Percentiles rank a stretch among this genome's conserved stretches.
These are phyloP conservation scores for Micropoecilia bifurca DNA, from an alignment of 2,797 vertebrate species.

Conservation along the genomic window DNA sequence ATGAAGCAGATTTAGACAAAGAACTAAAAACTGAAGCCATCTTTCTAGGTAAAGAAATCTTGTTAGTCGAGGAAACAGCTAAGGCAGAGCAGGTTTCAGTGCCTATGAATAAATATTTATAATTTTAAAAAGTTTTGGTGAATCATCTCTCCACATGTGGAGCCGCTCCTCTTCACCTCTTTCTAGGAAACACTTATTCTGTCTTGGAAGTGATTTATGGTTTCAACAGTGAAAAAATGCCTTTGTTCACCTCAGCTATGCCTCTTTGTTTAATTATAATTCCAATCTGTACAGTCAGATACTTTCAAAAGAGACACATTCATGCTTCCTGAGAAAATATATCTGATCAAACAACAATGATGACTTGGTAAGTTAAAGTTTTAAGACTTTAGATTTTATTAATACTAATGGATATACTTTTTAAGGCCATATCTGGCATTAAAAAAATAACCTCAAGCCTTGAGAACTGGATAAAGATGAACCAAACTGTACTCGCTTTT, in stretches of 20 bases:
- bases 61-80: too few species aligned
- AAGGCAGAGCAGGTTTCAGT: background rate
- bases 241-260: background rate
- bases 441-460: too few species aligned
- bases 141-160: constrained; percentile 5
- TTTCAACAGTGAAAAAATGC: background rate
- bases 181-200: constrained; percentile 5
- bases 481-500: too few species aligned
- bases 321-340: background rate
- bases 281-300: background rate
- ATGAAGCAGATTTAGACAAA: background rate
- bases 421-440: too few species aligned
- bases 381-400: background rate
- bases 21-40: background rate
- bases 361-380: background rate
- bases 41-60: background rate
- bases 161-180: background rate
- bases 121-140: constrained; percentile 10
- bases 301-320: background rate
- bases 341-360: background rate
- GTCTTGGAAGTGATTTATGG: background rate
- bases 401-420: background rate
- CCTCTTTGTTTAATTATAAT: background rate
- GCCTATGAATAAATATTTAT: background rate
- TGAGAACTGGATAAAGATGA: too few species aligned